Evolutionary conservation across 2,797 vertebrate species (phyloP).

Genomic region (Mergus octosetaceus): DNA sequence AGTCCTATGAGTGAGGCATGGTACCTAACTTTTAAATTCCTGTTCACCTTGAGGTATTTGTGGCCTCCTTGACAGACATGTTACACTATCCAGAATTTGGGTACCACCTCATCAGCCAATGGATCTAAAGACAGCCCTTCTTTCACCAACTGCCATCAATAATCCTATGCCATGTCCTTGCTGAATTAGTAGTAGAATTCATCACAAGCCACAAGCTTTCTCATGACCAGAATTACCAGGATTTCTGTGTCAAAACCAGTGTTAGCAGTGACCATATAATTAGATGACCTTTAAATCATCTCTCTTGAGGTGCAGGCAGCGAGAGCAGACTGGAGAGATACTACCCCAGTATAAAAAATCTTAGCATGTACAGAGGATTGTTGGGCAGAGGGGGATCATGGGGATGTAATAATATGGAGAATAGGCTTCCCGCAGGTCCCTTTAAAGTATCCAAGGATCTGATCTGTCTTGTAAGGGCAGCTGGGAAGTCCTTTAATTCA

Average conservation of each 20-base stretch:
- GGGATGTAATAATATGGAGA: neutral
- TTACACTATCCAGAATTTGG: neutral
- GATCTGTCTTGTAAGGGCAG: neutral
- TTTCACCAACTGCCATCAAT: neutral
- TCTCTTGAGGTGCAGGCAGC: neutral
- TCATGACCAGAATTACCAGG: neutral
- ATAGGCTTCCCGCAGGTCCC: neutral
- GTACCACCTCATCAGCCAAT: neutral
- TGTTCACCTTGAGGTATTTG: neutral
- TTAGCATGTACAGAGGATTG: neutral
- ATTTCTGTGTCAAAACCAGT: neutral
- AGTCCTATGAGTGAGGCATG: accelerated
- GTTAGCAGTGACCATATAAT: neutral
- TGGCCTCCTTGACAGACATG: neutral
- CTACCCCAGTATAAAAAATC: neutral
- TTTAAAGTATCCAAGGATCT: neutral
- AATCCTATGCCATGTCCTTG: neutral
- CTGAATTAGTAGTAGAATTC: neutral
- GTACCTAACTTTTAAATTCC: neutral
- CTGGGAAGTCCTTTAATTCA: neutral
- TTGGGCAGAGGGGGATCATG: neutral
- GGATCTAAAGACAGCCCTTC: accelerated
- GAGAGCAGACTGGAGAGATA: neutral
- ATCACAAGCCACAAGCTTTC: neutral
- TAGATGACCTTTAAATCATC: accelerated